phyloP scores from a whole-genome alignment of 2,797 vertebrate genomes.

The Streptopelia turtur region DNA sequence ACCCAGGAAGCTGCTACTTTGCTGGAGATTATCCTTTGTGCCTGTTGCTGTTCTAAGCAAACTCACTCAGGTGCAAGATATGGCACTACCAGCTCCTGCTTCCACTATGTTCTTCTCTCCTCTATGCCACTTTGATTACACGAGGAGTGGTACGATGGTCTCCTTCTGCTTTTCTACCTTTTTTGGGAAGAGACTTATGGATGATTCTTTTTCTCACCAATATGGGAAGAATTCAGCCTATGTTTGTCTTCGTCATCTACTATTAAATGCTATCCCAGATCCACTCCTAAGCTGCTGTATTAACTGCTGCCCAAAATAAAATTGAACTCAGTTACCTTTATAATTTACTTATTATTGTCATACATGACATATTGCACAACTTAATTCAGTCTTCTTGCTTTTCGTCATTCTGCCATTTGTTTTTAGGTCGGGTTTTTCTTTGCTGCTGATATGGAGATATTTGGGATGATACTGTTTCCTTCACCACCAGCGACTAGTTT shows the following conservation, averaged over 20 bases:
- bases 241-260: not conserved
- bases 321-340: not conserved
- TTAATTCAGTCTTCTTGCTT: not conserved
- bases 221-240: not conserved
- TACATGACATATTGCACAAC: not conserved
- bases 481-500: rapidly evolving
- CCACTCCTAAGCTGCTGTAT: not conserved
- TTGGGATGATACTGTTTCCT: not conserved
- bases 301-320: not conserved
- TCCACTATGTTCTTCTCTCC: not conserved
- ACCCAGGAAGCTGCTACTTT: not conserved
- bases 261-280: not conserved
- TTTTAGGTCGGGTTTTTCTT: not conserved
- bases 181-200: not conserved
- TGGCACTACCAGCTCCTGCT: not conserved
- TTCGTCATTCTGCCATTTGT: not conserved
- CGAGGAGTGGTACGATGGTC: not conserved
- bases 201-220: not conserved
- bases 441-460: not conserved
- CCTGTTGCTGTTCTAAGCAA: not conserved
- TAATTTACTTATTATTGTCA: not conserved
- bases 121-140: rapidly evolving
- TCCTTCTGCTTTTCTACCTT: not conserved
- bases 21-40: not conserved
- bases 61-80: not conserved